phyloP scores from a whole-genome alignment of 2,888 invertebrate genomes.

The Prosapia bicincta region DNA sequence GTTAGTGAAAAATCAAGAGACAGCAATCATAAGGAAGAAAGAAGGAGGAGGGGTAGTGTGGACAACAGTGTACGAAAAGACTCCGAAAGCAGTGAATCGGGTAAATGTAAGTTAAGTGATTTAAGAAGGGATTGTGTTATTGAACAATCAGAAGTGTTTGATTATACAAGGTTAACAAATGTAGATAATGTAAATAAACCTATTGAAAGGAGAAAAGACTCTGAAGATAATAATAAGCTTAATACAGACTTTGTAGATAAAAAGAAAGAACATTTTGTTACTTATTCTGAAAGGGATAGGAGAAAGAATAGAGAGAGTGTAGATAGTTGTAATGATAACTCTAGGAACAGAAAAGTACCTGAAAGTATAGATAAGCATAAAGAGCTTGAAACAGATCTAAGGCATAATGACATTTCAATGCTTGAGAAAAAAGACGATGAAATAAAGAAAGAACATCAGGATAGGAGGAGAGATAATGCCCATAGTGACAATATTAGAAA shows the following conservation, averaged over 20 bases:
- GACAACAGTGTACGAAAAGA: slow-evolving; percentile 29
- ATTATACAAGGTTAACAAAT: slow-evolving; percentile 21
- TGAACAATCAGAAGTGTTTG: slow-evolving; percentile 27
- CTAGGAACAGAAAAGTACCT: slow-evolving; percentile 42
- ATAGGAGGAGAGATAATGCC: slow-evolving; percentile 43
- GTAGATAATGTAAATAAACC: slow-evolving; percentile 12
- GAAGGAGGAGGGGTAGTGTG: slow-evolving; percentile 43
- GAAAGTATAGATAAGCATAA: slow-evolving; percentile 34
- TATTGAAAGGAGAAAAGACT: slow-evolving; percentile 21
- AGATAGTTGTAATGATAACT: slow-evolving; percentile 35
- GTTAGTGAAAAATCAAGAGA: slow-evolving; percentile 39
- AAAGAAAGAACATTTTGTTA: slow-evolving; percentile 37
- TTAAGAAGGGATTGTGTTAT: slow-evolving; percentile 23
- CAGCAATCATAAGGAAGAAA: slow-evolving; percentile 42
- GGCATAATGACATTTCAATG: slow-evolving; percentile 42
- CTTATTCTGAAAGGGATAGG: slow-evolving; percentile 40
- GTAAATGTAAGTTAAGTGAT: slow-evolving; percentile 26
- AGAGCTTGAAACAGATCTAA: slow-evolving; percentile 36
- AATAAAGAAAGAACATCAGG: slow-evolving; percentile 43
- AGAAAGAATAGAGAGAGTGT: slow-evolving; percentile 40
- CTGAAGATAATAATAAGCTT: slow-evolving; percentile 24
- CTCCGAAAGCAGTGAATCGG: slow-evolving; percentile 17
- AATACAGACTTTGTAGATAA: slow-evolving; percentile 31
- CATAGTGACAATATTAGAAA: slow-evolving; percentile 25
- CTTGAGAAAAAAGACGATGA: slow-evolving; percentile 43